Conservation (phyloP, 2,888 invertebrate species). For the Acanthosepion esculentum region DNA sequence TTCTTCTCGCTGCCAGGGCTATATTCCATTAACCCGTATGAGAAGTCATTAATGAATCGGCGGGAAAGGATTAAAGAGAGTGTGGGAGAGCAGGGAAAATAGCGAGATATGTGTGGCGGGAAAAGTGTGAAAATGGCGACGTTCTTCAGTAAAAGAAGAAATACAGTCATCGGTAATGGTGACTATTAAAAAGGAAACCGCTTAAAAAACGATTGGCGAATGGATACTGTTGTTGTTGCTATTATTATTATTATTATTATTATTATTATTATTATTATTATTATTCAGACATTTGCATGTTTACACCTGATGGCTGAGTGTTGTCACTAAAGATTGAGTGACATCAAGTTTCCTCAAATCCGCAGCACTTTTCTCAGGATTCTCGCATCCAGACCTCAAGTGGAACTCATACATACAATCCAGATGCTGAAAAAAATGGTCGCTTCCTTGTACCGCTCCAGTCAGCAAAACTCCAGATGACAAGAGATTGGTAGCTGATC, state of each 20-base stretch:
- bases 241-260: background rate
- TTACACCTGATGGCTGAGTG: too few relatives aligned
- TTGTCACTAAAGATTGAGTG: too few relatives aligned
- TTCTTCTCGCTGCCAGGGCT: conserved; percentile 20
- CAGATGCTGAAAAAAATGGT: background rate
- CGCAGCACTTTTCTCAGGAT: too few relatives aligned
- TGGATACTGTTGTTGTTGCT: background rate
- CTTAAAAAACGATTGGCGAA: background rate
- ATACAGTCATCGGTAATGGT: background rate
- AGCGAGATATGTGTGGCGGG: background rate
- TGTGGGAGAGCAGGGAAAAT: background rate
- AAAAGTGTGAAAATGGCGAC: background rate
- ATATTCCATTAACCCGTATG: background rate
- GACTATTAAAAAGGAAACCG: background rate
- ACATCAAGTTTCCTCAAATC: background rate
- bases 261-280: background rate
- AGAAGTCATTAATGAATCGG: background rate
- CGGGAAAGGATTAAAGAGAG: background rate
- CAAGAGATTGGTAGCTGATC: too few relatives aligned
- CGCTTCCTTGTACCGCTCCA: background rate
- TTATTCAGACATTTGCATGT: background rate
- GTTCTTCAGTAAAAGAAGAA: background rate
- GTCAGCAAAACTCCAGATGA: too few relatives aligned
- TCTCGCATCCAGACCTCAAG: too few relatives aligned
- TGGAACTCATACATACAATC: too few relatives aligned